Conservation (phyloP, 2,797 vertebrate genomes). For the Etheostoma perlongum region DNA sequence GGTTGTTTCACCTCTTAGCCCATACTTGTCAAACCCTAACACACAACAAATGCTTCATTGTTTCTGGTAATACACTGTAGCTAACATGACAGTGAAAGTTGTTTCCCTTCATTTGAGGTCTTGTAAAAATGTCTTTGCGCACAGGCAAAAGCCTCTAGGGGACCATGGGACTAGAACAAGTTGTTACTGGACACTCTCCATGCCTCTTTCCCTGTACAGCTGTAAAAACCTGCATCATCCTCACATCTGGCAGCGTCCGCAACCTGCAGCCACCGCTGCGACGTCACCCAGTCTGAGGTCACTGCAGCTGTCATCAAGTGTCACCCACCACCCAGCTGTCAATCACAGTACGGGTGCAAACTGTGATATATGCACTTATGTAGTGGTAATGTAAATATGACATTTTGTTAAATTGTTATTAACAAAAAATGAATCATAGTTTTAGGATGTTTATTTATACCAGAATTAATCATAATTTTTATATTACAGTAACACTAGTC, state of each 20-base stretch:
- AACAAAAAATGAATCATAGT: neutral
- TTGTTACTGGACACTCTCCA: constrained; percentile 69
- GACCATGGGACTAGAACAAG: constrained; percentile 40
- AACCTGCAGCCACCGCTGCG: neutral
- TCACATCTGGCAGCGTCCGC: constrained; percentile 60
- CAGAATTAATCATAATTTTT: neutral
- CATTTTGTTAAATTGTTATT: neutral
- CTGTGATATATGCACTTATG: neutral
- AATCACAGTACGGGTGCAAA: constrained; percentile 49
- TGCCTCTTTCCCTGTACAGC: constrained; percentile 57
- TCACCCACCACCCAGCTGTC: constrained; percentile 48
- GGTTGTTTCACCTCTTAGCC: neutral
- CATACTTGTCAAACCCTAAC: neutral
- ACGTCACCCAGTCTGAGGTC: constrained; percentile 58
- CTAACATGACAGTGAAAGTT: constrained; percentile 17
- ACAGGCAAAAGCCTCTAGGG: constrained; percentile 15
- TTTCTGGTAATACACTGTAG: neutral
- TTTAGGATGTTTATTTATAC: neutral
- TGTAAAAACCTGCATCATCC: constrained; percentile 66
- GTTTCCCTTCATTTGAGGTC: constrained; percentile 20
- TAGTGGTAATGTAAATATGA: neutral
- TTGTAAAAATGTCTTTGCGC: constrained; percentile 26
- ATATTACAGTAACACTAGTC: no score
- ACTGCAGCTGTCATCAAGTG: constrained; percentile 50
- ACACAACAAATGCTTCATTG: constrained; percentile 16